Percentiles rank a stretch among this genome's conserved stretches.
Conservation (phyloP, 1,140 invertebrate genomes). For the Heliconius hewitsoni region DNA sequence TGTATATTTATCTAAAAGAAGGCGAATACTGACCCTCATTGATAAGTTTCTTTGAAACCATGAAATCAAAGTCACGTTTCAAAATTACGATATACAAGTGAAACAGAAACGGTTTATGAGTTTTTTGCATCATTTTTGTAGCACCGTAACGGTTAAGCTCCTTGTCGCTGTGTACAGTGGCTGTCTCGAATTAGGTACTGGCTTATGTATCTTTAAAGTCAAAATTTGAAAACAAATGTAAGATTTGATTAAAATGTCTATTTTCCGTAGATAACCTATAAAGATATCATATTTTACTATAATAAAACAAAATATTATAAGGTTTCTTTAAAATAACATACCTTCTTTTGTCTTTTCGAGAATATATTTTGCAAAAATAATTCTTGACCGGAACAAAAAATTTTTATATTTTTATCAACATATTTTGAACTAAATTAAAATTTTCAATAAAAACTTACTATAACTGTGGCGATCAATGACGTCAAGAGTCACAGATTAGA, state of each 20-base stretch:
- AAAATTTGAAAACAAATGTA: neutral
- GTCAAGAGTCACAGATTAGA: constrained; percentile 64
- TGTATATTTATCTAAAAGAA: constrained; percentile 53
- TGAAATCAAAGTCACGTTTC: constrained; percentile 72
- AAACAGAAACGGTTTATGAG: constrained; percentile 73
- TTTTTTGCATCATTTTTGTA: constrained; percentile 70
- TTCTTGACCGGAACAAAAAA: neutral
- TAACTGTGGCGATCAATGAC: constrained; percentile 63
- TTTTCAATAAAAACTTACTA: neutral
- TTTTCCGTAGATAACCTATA: neutral
- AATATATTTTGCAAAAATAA: neutral
- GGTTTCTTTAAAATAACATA: neutral
- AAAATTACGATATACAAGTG: constrained; percentile 72
- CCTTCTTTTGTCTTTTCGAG: neutral
- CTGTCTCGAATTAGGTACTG: constrained; percentile 8
- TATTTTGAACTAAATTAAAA: neutral
- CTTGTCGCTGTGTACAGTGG: constrained; percentile 10
- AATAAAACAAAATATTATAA: neutral
- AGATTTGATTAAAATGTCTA: neutral
- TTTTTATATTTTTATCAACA: neutral
- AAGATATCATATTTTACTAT: neutral
- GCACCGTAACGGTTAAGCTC: constrained; percentile 62
- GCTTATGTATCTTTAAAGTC: neutral
- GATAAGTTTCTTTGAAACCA: constrained; percentile 61
- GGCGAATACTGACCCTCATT: constrained; percentile 55